Evolutionary conservation across 2,888 invertebrate genomes (phyloP).

Genomic region (Scaptodrosophila latifasciaeformis): DNA sequence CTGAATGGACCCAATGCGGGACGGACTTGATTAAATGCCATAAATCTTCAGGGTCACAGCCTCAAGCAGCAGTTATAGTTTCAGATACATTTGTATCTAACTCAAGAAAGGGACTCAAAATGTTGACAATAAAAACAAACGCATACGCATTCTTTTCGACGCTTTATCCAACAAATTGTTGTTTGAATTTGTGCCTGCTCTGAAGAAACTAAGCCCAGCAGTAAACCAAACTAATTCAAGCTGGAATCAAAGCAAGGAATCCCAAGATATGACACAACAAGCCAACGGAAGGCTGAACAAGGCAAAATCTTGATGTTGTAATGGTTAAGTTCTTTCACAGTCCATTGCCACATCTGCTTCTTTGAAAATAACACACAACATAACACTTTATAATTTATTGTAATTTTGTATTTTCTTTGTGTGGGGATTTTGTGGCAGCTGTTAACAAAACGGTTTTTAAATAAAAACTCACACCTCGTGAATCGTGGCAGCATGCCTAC

Average conservation of each 20-base stretch:
- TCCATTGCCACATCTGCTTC: constrained; percentile 18
- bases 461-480: constrained; percentile 64
- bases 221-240: no score
- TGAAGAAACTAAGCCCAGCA: constrained; percentile 4
- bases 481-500: background rate
- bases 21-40: constrained; percentile 56
- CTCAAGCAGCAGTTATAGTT: constrained; percentile 20
- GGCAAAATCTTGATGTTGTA: no score
- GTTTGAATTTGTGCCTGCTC: constrained; percentile 6
- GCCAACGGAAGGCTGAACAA: no score
- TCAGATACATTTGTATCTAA: constrained; percentile 47
- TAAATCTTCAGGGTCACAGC: constrained; percentile 50
- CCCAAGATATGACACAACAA: no score
- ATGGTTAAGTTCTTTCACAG: constrained; percentile 14
- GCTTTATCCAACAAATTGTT: constrained; percentile 47
- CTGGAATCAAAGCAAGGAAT: no score
- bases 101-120: constrained; percentile 1
- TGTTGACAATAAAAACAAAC: constrained; percentile 39
- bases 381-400: constrained; percentile 69
- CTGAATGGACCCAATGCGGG: background rate
- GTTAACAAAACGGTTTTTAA: constrained; percentile 68
- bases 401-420: constrained; percentile 46
- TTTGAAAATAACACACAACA: constrained; percentile 42
- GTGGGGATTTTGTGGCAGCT: constrained; percentile 36
- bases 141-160: constrained; percentile 35